Evolutionary conservation across 2,113 vertebrate species (phyloP).

Genomic region (Triplophysa tibetana): DNA sequence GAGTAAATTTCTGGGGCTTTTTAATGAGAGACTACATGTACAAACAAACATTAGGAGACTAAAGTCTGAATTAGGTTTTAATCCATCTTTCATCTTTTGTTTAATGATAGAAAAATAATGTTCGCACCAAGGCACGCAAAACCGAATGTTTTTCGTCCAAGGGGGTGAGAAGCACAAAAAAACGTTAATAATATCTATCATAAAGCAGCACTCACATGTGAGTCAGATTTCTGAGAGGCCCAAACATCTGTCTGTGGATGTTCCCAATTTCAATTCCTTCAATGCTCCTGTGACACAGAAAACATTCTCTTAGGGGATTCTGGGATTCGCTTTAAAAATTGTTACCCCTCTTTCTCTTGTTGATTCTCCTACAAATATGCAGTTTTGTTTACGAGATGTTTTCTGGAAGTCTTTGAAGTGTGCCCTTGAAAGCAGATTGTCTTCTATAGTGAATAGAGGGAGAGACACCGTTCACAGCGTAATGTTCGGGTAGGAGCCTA

Average conservation of each 20-base stretch:
- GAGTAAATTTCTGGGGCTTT: background rate
- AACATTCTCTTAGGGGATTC: slow-evolving; percentile 18
- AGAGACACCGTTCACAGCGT: slow-evolving; percentile 4
- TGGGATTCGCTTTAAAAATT: background rate
- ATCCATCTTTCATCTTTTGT: too few relatives aligned
- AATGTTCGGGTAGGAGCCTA: background rate
- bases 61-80: background rate
- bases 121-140: background rate
- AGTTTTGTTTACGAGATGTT: slow-evolving; percentile 13
- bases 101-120: background rate
- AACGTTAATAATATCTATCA: background rate
- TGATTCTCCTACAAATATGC: slow-evolving; percentile 14
- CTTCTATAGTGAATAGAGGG: slow-evolving; percentile 1
- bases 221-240: slow-evolving; percentile 85
- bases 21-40: background rate
- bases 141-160: too few relatives aligned
- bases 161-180: too few relatives aligned
- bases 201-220: slow-evolving; percentile 85
- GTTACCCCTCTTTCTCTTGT: background rate
- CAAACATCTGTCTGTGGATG: slow-evolving; percentile 93
- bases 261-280: slow-evolving; percentile 92
- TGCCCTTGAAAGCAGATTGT: slow-evolving; percentile 40
- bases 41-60: background rate
- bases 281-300: slow-evolving; percentile 81
- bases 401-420: slow-evolving; percentile 44